Evolutionary conservation across 2,888 invertebrate species (phyloP).

Genomic region (Nomada hirtipes): DNA sequence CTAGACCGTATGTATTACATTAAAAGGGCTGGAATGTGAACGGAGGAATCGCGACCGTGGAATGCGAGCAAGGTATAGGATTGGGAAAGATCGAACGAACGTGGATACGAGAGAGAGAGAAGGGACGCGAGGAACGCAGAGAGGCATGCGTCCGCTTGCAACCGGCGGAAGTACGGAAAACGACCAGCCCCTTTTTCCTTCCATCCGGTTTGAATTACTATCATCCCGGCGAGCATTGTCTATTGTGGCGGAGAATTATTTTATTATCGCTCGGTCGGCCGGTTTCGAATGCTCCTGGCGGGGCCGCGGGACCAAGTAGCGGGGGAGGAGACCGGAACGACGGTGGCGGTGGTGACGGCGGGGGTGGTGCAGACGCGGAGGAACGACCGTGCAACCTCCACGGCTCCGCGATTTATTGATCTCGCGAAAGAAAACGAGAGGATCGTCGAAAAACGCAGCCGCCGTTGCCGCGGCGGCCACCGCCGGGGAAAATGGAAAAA

Average conservation of each 20-base stretch:
- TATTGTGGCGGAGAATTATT: conserved; percentile 83
- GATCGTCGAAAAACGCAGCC: conserved; percentile 62
- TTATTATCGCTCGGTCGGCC: conserved; percentile 81
- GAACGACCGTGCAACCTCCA: conserved; percentile 60
- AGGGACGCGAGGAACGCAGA: conserved; percentile 43
- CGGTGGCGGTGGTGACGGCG: conserved; percentile 10
- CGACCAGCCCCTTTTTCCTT: conserved; percentile 74
- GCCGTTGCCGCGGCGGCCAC: conserved; percentile 34
- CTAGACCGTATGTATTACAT: conserved; percentile 50
- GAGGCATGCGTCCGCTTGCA: conserved; percentile 34
- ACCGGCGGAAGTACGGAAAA: conserved; percentile 80
- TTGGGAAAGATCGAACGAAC: conserved; percentile 18
- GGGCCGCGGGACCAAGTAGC: conserved; percentile 16
- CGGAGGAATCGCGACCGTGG: conserved; percentile 7
- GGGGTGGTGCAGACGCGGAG: conserved; percentile 50
- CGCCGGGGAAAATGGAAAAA: conserved; percentile 57
- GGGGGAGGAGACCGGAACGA: not conserved
- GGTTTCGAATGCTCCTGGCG: conserved; percentile 60
- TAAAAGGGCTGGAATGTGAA: conserved; percentile 28
- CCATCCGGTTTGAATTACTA: conserved; percentile 83
- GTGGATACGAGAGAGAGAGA: conserved; percentile 34
- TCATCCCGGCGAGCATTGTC: conserved; percentile 81
- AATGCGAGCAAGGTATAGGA: conserved; percentile 25
- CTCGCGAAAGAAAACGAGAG: conserved; percentile 66
- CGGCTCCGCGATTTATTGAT: conserved; percentile 72